Conservation (phyloP, 2,888 invertebrate genomes). For the Heterodera filipjevi region DNA sequence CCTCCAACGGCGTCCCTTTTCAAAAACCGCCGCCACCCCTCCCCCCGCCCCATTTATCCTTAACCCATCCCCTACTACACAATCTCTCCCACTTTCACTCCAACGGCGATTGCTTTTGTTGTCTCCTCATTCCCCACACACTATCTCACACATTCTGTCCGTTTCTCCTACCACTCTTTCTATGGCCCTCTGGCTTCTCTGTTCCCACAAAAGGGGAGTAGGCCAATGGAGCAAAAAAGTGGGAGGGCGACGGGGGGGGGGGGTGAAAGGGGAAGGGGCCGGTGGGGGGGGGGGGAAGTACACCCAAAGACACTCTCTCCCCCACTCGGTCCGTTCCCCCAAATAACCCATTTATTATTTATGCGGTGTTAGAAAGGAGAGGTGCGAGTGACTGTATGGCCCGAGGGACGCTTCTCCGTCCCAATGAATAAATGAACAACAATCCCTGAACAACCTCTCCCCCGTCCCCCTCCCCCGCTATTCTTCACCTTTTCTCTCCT, state of each 20-base stretch:
- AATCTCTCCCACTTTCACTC: slow-evolving; percentile 6
- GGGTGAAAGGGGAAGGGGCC: not conserved
- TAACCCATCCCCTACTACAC: not conserved
- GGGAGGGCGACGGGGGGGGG: not conserved
- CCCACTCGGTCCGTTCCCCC: slow-evolving; percentile 6
- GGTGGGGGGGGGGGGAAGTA: not conserved
- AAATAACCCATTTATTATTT: slow-evolving; percentile 18
- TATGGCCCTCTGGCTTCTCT: slow-evolving; percentile 10
- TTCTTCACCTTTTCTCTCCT: not conserved
- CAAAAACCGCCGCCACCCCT: slow-evolving; percentile 32
- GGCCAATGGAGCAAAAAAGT: slow-evolving; percentile 1
- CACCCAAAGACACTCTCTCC: slow-evolving; percentile 16
- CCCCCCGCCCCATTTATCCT: not conserved
- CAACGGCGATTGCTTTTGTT: slow-evolving; percentile 9
- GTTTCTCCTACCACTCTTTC: not conserved
- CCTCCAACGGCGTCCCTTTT: slow-evolving; percentile 36
- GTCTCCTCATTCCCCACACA: not conserved
- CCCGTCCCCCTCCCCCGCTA: not conserved
- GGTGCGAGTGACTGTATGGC: not conserved
- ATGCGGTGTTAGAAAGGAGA: slow-evolving; percentile 11
- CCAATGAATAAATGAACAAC: slow-evolving; percentile 1
- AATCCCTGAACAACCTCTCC: not conserved
- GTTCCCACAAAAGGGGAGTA: not conserved
- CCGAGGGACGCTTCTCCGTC: not conserved
- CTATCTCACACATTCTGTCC: slow-evolving; percentile 28